phyloP scores from a whole-genome alignment of 2,797 vertebrate species.

The Muscicapa striata region DNA sequence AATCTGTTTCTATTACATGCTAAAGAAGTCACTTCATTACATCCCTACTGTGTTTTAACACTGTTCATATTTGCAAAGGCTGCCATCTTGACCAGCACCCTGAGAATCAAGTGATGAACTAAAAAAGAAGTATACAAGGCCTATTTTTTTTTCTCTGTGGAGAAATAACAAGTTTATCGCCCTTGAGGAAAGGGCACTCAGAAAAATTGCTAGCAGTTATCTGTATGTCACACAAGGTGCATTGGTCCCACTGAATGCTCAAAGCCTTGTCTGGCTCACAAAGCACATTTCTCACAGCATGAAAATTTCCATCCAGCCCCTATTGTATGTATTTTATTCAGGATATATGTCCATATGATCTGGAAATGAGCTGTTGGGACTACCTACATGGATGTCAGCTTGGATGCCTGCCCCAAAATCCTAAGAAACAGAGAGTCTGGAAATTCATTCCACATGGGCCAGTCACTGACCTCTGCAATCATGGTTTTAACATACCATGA shows the following conservation, averaged over 20 bases:
- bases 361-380: neutral
- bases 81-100: conserved; percentile 14
- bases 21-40: neutral
- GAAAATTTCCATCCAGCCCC: neutral
- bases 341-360: neutral
- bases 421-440: neutral
- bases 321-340: neutral
- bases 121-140: neutral
- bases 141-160: neutral
- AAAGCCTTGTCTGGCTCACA: neutral
- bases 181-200: conserved; percentile 21
- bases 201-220: neutral
- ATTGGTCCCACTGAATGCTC: neutral
- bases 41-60: neutral
- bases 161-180: neutral
- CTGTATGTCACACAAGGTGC: neutral
- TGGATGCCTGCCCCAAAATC: neutral
- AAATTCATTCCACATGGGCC: neutral
- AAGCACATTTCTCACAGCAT: neutral
- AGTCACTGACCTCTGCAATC: neutral
- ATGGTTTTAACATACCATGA: neutral
- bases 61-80: neutral
- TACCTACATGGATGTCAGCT: neutral
- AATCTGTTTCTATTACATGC: neutral
- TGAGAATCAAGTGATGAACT: neutral